Base-by-base conservation (phyloP, 2,797 vertebrate species). In the Eulemur albifrons region DNA sequence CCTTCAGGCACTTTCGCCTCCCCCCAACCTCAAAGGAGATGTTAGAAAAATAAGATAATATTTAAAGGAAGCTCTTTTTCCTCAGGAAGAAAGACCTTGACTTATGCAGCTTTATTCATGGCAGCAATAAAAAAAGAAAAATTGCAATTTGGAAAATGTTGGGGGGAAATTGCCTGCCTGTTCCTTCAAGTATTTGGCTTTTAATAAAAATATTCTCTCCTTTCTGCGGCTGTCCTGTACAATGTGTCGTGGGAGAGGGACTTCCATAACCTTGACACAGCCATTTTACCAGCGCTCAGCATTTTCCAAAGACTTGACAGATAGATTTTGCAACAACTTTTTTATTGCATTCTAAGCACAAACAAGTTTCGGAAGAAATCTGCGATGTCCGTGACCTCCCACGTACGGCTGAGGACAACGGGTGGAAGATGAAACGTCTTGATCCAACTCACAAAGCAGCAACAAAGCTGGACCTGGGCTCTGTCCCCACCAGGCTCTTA, bases 381-480 rank as follows among this genome's bases (percentile, higher is more conserved):
- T 21, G 23, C 4, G 45, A 27, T 8, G 59, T 7, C 27, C 5
- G 12, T 67, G 77, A 94, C 72, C 57, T 57, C 50, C 13, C 0
- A 0, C 0, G 13, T 25, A 1, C 2, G 32, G 48, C 27, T 15
- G 18, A 12, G 17, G 30, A 7, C 27, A 2, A 10, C 2, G n/a
- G 13, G 18, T 4, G 2, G 54, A 20, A 63, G 52, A 27, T 0
- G 1, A 45, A 35, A 4, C 1, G 4, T 1, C 59, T 30, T 1
- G 2, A 27, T 20, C n/a, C 14, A 1, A 10, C 32, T 20, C 11
- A 0, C 5, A 25, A 35, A 43, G 7, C 0, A 4, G 32, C 14
- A 2, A 5, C 18, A 0, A 0, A 20, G 27, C n/a, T 0, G 15
- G 18, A 1, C 83, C 5, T 0, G 20, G 43, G 27, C 65, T n/a